Percentiles rank a stretch among this genome's conserved stretches.
Evolutionary conservation across 37 sponge, comb jelly and placozoan genomes (phyloP).

Genomic region (Haliclona indistincta): DNA sequence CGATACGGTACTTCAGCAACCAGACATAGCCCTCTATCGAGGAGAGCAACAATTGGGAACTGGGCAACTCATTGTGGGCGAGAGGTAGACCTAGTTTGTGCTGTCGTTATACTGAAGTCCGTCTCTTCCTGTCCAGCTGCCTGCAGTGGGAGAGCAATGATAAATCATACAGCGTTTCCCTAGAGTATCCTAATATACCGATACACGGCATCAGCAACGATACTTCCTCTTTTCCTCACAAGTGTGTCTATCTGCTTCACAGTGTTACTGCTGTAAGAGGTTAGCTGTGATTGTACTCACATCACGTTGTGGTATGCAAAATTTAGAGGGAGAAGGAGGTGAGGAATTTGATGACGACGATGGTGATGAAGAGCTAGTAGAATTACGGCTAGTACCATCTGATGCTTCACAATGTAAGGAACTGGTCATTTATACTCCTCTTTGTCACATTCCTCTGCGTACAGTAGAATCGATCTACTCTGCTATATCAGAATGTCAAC

Average conservation of each 20-base stretch:
- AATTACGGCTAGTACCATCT: constrained; percentile 49
- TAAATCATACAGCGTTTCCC: not conserved
- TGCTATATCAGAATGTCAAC: constrained; percentile 66
- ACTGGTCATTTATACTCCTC: too few species aligned
- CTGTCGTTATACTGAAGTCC: too few species aligned
- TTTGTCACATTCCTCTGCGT: not conserved
- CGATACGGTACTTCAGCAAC: constrained; percentile 23
- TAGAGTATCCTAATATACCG: constrained; percentile 58
- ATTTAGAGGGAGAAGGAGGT: constrained; percentile 18
- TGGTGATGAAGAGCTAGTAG: constrained; percentile 8
- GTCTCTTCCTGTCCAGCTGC: constrained; percentile 4
- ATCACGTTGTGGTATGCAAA: too few species aligned
- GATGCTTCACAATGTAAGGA: constrained; percentile 36
- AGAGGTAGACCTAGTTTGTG: constrained; percentile 21
- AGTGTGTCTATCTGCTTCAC: constrained; percentile 56
- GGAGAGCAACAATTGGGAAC: constrained; percentile 27
- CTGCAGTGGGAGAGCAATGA: constrained; percentile 39
- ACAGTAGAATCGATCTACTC: constrained; percentile 61
- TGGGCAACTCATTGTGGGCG: constrained; percentile 33
- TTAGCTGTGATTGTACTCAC: too few species aligned
- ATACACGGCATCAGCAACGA: constrained; percentile 76
- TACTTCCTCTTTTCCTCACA: constrained; percentile 39
- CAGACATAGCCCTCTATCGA: constrained; percentile 6
- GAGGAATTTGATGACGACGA: not conserved
- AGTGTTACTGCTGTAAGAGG: not conserved